Percentiles rank a stretch among this genome's conserved stretches.
Conservation (phyloP, 2,888 invertebrate species). For the Rhimphoctona megacephalus region DNA sequence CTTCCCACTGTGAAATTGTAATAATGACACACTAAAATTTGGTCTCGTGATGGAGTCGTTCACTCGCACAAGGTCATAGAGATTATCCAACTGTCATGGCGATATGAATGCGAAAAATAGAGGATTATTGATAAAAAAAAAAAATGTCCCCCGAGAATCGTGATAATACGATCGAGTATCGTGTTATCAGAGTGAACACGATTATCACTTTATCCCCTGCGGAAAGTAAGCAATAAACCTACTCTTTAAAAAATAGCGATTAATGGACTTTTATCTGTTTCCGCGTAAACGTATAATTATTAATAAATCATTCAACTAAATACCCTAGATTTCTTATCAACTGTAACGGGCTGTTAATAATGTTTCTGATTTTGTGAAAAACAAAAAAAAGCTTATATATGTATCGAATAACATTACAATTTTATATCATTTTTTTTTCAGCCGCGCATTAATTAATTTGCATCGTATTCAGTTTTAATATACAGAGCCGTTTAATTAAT, state of each 20-base stretch:
- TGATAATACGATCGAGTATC: constrained; percentile 15
- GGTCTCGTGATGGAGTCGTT: constrained; percentile 21
- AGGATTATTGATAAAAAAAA: constrained; percentile 4
- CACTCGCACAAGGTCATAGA: constrained; percentile 33
- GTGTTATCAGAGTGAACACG: neutral
- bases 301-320: neutral
- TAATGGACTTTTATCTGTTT: constrained; percentile 1
- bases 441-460: neutral
- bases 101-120: constrained; percentile 20
- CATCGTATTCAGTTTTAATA: neutral
- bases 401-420: neutral
- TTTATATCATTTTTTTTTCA: neutral
- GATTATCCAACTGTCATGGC: constrained; percentile 34
- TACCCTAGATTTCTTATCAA: neutral
- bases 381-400: neutral
- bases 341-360: neutral
- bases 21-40: constrained; percentile 52
- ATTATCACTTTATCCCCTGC: constrained; percentile 30
- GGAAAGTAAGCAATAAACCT: neutral
- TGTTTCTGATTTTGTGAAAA: neutral
- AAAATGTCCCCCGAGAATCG: constrained; percentile 35
- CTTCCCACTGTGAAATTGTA: constrained; percentile 29
- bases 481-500: neutral
- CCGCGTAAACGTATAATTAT: neutral
- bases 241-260: neutral